These are phyloP conservation scores for Hypotaenidia philippensis DNA, from an alignment of 2,797 vertebrate genomes.

Conservation along the genomic window DNA sequence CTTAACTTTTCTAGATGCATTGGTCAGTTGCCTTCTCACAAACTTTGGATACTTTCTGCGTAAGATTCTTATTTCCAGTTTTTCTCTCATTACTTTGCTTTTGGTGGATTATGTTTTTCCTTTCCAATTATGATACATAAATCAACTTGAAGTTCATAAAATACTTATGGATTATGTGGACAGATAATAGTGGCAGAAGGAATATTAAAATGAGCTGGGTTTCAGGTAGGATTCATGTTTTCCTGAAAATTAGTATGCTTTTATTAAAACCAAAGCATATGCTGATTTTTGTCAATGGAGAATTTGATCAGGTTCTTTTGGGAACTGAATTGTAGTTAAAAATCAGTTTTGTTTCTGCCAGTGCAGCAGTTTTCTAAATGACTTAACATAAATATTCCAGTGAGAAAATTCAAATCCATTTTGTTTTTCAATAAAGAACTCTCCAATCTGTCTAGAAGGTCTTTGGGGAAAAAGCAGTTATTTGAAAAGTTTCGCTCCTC, in stretches of 20 bases:
- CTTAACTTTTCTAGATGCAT: neutral
- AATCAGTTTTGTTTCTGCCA: neutral
- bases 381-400: neutral
- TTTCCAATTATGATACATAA: neutral
- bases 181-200: neutral
- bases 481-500: neutral
- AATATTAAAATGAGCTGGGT: neutral
- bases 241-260: neutral
- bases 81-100: neutral
- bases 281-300: neutral
- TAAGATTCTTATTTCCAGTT: neutral
- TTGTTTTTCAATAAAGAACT: neutral
- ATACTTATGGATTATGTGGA: neutral
- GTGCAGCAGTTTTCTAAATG: neutral
- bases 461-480: neutral
- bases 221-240: neutral
- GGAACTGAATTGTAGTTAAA: neutral
- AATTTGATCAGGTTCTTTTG: neutral
- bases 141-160: neutral
- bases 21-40: neutral
- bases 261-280: neutral
- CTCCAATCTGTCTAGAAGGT: neutral
- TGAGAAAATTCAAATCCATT: neutral
- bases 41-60: neutral
- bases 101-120: neutral